These are phyloP conservation scores for Meloidogyne chitwoodi DNA, from an alignment of 1,140 invertebrate species.

Conservation along the genomic window DNA sequence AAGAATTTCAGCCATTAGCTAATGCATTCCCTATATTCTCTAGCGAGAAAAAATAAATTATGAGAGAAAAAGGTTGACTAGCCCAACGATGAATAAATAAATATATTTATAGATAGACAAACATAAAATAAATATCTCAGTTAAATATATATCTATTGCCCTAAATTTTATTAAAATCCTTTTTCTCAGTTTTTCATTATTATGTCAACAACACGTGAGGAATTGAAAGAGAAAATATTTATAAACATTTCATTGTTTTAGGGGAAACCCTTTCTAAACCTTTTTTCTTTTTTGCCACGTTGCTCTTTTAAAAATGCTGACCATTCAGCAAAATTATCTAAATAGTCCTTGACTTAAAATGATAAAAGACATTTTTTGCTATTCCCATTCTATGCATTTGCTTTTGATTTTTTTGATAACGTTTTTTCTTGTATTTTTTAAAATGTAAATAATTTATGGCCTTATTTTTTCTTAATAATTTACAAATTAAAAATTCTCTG, in stretches of 20 bases:
- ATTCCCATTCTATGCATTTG: background rate
- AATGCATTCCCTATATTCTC: too few relatives aligned
- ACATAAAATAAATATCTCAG: too few relatives aligned
- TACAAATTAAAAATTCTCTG: background rate
- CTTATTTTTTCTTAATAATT: background rate
- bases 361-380: background rate
- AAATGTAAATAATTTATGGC: background rate
- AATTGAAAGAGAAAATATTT: background rate
- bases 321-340: background rate
- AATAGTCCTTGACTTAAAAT: background rate
- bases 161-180: background rate
- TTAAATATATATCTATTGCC: too few relatives aligned
- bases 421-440: background rate
- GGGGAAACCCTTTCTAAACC: background rate
- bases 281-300: background rate
- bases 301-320: background rate
- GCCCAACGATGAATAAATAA: too few relatives aligned
- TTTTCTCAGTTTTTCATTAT: background rate
- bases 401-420: background rate
- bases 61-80: too few relatives aligned
- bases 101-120: too few relatives aligned
- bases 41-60: too few relatives aligned
- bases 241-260: background rate
- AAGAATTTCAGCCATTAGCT: too few relatives aligned
- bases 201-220: background rate